Percentiles rank a stretch among this genome's conserved stretches.
Conservation (phyloP, 2,113 vertebrate genomes). For the Cairina moschata region DNA sequence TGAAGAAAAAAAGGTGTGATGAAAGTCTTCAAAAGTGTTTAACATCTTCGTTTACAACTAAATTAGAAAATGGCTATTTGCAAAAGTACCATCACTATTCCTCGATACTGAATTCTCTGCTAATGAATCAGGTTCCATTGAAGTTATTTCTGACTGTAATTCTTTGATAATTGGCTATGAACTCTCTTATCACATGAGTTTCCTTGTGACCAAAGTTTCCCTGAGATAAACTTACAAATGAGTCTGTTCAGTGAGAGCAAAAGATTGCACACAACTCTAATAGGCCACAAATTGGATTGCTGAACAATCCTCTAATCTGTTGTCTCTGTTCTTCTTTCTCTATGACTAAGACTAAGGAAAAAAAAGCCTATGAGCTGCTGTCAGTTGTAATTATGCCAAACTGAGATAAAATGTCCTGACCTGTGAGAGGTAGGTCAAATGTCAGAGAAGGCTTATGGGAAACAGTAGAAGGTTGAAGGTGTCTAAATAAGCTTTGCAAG, state of each 20-base stretch:
- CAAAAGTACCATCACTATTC: neutral
- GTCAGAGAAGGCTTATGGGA: conserved; percentile 54
- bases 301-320: conserved; percentile 33
- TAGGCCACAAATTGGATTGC: conserved; percentile 66
- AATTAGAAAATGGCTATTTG: neutral
- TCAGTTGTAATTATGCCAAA: conserved; percentile 26
- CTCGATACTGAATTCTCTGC: neutral
- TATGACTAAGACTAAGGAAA: neutral
- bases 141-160: neutral
- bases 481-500: conserved; percentile 50
- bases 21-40: neutral
- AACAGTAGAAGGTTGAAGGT: conserved; percentile 27
- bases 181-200: neutral
- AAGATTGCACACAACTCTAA: conserved; percentile 23
- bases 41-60: neutral
- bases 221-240: conserved; percentile 31
- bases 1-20: neutral
- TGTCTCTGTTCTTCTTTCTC: conserved; percentile 48
- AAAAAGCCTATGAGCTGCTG: conserved; percentile 6
- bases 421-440: conserved; percentile 40
- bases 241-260: neutral
- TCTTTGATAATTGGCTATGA: neutral
- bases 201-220: conserved; percentile 25
- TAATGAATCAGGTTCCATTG: neutral
- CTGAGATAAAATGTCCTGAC: conserved; percentile 54